Evolutionary conservation across 2,888 invertebrate species (phyloP).

Genomic region (Nematopogon swammerdamellus): DNA sequence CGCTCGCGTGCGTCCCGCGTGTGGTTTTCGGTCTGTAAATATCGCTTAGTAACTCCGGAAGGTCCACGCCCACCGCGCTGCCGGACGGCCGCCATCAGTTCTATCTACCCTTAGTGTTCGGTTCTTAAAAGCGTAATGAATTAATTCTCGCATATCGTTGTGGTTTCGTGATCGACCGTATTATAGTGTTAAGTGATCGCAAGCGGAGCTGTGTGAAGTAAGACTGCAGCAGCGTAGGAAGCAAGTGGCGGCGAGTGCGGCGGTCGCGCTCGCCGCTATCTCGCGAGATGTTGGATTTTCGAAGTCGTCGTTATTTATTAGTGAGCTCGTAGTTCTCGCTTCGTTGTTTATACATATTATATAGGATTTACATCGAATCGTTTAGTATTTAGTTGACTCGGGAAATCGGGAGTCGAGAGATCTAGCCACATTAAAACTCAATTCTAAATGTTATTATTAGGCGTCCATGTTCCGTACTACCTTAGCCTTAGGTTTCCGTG

Average conservation of each 20-base stretch:
- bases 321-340: neutral
- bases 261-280: neutral
- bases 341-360: neutral
- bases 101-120: neutral
- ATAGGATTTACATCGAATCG: neutral
- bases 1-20: no score
- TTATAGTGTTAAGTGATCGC: neutral
- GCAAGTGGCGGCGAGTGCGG: neutral
- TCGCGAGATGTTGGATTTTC: neutral
- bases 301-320: neutral
- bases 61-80: no score
- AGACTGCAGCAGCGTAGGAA: neutral
- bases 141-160: constrained; percentile 44
- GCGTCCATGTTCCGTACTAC: neutral
- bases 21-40: no score
- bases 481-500: neutral
- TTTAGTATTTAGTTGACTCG: neutral
- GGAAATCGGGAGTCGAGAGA: neutral
- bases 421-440: neutral
- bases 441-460: neutral
- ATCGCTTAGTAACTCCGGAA: no score
- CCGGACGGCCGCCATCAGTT: no score
- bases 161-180: constrained; percentile 27
- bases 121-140: constrained; percentile 8
- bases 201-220: neutral